These are phyloP conservation scores for Villa cingulata DNA, from an alignment of 2,888 invertebrate genomes.

Conservation along the genomic window DNA sequence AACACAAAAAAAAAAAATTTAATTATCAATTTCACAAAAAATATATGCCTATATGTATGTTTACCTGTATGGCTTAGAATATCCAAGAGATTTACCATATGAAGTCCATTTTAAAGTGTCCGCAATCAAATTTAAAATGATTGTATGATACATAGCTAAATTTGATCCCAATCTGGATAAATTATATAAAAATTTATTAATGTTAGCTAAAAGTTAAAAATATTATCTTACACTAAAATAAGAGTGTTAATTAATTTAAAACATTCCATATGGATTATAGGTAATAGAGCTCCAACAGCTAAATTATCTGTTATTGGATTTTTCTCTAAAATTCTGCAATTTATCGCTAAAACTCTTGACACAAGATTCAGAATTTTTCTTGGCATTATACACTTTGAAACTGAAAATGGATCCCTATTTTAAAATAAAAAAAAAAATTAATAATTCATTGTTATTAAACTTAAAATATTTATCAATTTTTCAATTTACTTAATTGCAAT, in stretches of 20 bases:
- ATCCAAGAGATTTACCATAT: constrained; percentile 17
- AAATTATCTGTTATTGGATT: constrained; percentile 24
- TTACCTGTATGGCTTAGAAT: constrained; percentile 22
- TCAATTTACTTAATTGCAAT: constrained; percentile 18
- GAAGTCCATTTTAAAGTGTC: constrained; percentile 26
- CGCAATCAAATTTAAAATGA: constrained; percentile 18
- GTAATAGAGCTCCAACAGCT: constrained; percentile 21
- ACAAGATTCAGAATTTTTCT: constrained; percentile 23
- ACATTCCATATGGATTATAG: constrained; percentile 21
- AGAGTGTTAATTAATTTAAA: constrained; percentile 19
- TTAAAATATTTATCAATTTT: background rate
- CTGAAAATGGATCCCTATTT: constrained; percentile 25
- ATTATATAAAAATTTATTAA: background rate
- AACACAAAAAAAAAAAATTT: too few relatives aligned
- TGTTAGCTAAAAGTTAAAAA: background rate
- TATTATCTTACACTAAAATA: constrained; percentile 21
- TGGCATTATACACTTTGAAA: constrained; percentile 22
- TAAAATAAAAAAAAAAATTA: constrained; percentile 7
- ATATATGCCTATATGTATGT: too few relatives aligned
- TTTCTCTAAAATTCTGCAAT: constrained; percentile 19
- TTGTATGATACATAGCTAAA: constrained; percentile 19
- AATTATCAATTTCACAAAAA: too few relatives aligned
- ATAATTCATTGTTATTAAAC: background rate
- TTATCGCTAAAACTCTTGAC: constrained; percentile 22
- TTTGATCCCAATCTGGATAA: constrained; percentile 19